phyloP scores from a whole-genome alignment of 1,140 invertebrate species.

The Leptinotarsa texana region DNA sequence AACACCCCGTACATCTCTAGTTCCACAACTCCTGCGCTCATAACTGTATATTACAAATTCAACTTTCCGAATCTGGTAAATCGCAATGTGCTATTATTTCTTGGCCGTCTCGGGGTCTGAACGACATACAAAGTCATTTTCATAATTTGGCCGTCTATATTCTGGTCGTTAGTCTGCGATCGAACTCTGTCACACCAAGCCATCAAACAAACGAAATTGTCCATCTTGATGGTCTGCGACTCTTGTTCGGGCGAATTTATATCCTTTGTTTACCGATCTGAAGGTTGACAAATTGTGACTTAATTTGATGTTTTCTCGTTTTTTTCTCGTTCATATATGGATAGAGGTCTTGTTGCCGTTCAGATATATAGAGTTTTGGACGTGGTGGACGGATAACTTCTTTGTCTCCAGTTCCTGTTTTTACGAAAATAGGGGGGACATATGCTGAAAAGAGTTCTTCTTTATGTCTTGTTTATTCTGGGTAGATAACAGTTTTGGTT shows the following conservation, averaged over 20 bases:
- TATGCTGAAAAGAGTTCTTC: conserved; percentile 31
- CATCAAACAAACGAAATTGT: conserved; percentile 36
- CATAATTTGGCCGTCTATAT: conserved; percentile 66
- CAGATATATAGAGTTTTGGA: not conserved
- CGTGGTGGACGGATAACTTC: not conserved
- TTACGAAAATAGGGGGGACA: conserved; percentile 30
- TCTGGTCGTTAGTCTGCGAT: conserved; percentile 50
- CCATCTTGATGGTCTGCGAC: conserved; percentile 20
- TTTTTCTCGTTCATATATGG: conserved; percentile 9
- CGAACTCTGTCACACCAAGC: conserved; percentile 32
- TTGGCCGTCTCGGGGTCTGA: conserved; percentile 34
- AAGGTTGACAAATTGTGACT: conserved; percentile 26
- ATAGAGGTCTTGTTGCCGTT: not conserved
- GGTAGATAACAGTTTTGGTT: too few relatives aligned
- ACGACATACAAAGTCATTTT: conserved; percentile 57
- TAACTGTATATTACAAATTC: not conserved
- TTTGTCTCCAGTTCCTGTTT: conserved; percentile 2
- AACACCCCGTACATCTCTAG: too few relatives aligned
- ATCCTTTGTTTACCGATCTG: conserved; percentile 17
- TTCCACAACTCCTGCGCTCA: not conserved
- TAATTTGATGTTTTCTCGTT: conserved; percentile 14
- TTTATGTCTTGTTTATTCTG: too few relatives aligned
- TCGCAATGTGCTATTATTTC: conserved; percentile 21
- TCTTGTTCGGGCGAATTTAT: conserved; percentile 12
- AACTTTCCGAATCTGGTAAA: conserved; percentile 12